Percentiles rank a stretch among this genome's conserved stretches.
phyloP scores from a whole-genome alignment of 2,888 invertebrate genomes.

The Nomada hirtipes region DNA sequence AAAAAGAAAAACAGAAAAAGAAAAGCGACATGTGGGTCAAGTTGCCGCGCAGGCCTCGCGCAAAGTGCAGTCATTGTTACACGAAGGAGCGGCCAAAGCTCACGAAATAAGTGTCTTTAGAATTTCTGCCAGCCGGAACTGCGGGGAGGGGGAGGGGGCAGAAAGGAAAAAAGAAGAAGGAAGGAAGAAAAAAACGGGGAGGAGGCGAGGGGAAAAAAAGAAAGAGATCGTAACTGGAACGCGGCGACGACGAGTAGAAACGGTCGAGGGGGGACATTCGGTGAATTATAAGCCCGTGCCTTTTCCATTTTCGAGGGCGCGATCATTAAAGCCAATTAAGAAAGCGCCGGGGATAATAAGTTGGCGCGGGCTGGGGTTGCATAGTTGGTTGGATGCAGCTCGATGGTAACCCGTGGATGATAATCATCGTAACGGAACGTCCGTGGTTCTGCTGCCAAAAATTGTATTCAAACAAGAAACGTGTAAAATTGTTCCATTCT shows the following conservation, averaged over 20 bases:
- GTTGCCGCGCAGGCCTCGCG: conserved; percentile 44
- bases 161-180: no score
- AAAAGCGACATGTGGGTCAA: conserved; percentile 60
- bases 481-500: background rate
- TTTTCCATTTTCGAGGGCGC: conserved; percentile 38
- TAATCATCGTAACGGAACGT: background rate
- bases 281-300: conserved; percentile 29
- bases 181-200: no score
- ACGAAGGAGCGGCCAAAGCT: conserved; percentile 60
- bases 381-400: background rate
- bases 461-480: background rate
- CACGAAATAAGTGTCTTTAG: conserved; percentile 66
- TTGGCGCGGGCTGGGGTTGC: background rate
- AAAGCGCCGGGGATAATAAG: background rate
- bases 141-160: background rate
- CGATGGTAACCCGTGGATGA: background rate
- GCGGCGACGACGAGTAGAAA: conserved; percentile 34
- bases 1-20: no score
- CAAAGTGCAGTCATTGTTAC: conserved; percentile 68
- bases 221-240: conserved; percentile 64
- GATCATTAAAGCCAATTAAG: conserved; percentile 57
- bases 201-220: background rate
- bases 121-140: conserved; percentile 61
- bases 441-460: background rate
- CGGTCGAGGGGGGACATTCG: conserved; percentile 17